phyloP scores from a whole-genome alignment of 2,888 invertebrate genomes.

The Eugnorisma glareosa region DNA sequence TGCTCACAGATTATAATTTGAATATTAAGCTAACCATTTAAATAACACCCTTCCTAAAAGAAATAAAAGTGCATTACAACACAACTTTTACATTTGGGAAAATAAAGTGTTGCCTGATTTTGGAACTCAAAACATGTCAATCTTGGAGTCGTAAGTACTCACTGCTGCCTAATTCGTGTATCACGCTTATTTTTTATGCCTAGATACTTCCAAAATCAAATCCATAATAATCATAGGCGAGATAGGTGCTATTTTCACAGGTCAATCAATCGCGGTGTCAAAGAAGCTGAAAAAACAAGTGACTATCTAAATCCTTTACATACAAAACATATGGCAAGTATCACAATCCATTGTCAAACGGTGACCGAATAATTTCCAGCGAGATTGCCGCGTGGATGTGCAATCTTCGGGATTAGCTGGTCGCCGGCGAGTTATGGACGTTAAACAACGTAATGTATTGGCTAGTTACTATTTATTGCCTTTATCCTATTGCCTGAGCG shows the following conservation, averaged over 20 bases:
- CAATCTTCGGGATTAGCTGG: constrained; percentile 67
- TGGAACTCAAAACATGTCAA: not conserved
- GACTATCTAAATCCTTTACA: constrained; percentile 27
- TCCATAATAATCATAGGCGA: not conserved
- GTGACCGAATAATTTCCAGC: constrained; percentile 58
- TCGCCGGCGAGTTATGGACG: constrained; percentile 64
- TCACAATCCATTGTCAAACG: constrained; percentile 51
- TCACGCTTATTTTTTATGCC: not conserved
- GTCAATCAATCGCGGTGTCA: not conserved
- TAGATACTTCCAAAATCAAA: not conserved
- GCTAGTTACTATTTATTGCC: constrained; percentile 65
- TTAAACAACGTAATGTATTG: constrained; percentile 64
- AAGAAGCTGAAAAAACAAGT: constrained; percentile 34
- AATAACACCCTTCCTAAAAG: too few relatives aligned
- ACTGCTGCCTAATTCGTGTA: not conserved
- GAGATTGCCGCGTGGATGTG: constrained; percentile 61
- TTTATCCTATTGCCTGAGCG: constrained; percentile 60
- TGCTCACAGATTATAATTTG: too few relatives aligned
- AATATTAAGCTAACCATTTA: too few relatives aligned
- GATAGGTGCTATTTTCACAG: not conserved
- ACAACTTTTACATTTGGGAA: not conserved
- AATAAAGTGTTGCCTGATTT: not conserved
- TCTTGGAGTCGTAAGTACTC: not conserved
- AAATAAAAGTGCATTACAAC: not conserved
- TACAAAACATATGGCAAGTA: constrained; percentile 38